These are phyloP conservation scores for Suncus etruscus DNA, from an alignment of 2,113 vertebrate genomes.

Conservation along the genomic window DNA sequence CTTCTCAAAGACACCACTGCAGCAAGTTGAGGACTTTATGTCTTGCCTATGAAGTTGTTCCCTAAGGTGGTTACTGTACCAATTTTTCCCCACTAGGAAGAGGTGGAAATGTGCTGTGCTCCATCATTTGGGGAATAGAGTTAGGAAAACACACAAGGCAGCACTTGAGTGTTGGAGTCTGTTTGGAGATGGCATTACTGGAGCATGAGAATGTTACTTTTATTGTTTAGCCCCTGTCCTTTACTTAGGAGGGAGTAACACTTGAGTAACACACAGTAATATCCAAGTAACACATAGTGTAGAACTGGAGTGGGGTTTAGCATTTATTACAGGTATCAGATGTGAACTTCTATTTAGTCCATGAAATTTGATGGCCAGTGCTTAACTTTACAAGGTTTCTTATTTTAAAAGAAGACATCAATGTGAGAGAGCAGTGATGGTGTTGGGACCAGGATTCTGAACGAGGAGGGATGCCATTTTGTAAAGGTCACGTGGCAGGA, in stretches of 20 bases:
- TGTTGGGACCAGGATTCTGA: too few relatives aligned
- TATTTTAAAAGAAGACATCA: too few relatives aligned
- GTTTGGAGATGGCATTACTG: constrained; percentile 33
- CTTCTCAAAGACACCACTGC: background rate
- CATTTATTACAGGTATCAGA: background rate
- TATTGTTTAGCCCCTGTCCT: constrained; percentile 49
- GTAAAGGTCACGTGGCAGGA: too few relatives aligned
- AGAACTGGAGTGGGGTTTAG: background rate
- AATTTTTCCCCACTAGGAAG: background rate
- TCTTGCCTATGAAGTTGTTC: background rate
- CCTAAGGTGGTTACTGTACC: background rate
- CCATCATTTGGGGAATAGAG: background rate
- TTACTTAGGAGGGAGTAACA: constrained; percentile 22
- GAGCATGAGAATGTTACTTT: constrained; percentile 42
- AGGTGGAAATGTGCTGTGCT: background rate
- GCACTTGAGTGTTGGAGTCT: constrained; percentile 27
- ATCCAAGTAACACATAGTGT: constrained; percentile 33
- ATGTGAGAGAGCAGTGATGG: too few relatives aligned
- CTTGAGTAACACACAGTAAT: constrained; percentile 17
- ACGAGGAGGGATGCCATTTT: too few relatives aligned
- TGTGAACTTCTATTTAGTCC: too few relatives aligned
- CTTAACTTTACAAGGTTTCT: too few relatives aligned
- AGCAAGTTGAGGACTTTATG: background rate
- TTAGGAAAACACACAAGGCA: background rate
- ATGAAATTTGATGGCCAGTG: too few relatives aligned